Base-by-base conservation (phyloP, 2,888 invertebrate genomes). In the Sphecodes monilicornis region DNA sequence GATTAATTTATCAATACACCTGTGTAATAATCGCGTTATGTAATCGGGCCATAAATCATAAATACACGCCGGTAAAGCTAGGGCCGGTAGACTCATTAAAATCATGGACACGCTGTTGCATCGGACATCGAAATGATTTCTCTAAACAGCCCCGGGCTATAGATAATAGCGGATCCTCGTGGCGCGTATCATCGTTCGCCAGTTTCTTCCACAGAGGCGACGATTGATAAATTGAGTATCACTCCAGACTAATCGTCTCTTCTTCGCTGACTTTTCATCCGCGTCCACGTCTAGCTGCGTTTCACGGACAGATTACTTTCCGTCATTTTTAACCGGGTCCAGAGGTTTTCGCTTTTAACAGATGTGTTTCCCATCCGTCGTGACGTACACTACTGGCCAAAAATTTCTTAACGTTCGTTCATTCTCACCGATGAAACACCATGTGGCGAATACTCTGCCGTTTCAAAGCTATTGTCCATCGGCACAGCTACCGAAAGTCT, bases 1-100 rank as follows among this genome's bases (percentile, higher is more conserved):
- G 92, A 92, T 93, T 91, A 93, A 94, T 94, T 93, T 92, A 93
- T 93, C 93, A 92, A 91, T 92, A 90, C 89, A 88, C 89, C 87
- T 85, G 84, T 88, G 89, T 92, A 93, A 93, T 93, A 93, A 94
- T 93, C 92, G 92, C 92, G 90, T 93, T 93, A 93, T 90, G 91
- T 91, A 92, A 93, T 92, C 91, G 88, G 80, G 78, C 88, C 90
- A 92, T 94, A 92, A 94, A 94, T 94, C 93, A 93, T 90, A 70
- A 69, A 43, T 77, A 46, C 76, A 46, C 43, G 78, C 50, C 74
- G 80, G 69, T 26, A 43, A 76, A 73, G 22, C 32, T 60, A 50
- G 80, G 80, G 82, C 89, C 87, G 84, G 86, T 88, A 85, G 86
- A 90, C 90, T 92, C 92, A 91, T 93, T 93, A 91, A 91, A 91